phyloP scores from a whole-genome alignment of 2,797 vertebrate species.

The Enteromius anoplus region DNA sequence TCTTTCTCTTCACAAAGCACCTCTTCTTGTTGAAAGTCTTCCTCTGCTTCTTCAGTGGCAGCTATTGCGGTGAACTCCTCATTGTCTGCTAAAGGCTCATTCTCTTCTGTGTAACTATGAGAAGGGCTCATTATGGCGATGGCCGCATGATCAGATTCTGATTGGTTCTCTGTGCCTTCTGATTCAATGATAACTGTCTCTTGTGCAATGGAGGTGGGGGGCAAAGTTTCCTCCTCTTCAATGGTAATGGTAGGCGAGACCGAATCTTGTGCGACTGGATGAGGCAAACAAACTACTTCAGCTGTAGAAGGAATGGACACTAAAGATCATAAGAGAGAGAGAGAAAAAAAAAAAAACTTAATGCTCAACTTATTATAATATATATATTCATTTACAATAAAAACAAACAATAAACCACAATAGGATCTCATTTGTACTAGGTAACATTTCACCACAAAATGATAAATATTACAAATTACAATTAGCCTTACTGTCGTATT shows the following conservation, averaged over 20 bases:
- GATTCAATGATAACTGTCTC: slow-evolving; percentile 53
- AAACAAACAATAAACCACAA: too few species aligned
- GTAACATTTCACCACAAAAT: not conserved
- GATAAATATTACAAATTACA: not conserved
- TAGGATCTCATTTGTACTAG: too few species aligned
- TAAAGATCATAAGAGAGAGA: not conserved
- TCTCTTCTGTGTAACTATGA: slow-evolving; percentile 35
- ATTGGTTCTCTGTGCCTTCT: slow-evolving; percentile 36
- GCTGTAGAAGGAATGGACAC: slow-evolving; percentile 35
- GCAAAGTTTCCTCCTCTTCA: slow-evolving; percentile 33
- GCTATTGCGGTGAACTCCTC: slow-evolving; percentile 19
- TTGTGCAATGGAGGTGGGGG: slow-evolving; percentile 50
- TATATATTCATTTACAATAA: too few species aligned
- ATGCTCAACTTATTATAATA: not conserved
- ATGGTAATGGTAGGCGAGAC: slow-evolving; percentile 8
- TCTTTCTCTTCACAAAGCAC: slow-evolving; percentile 51
- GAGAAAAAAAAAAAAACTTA: not conserved
- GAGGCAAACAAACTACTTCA: slow-evolving; percentile 43
- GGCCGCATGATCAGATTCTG: slow-evolving; percentile 47
- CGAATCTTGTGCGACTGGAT: slow-evolving; percentile 41
- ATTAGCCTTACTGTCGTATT: not conserved
- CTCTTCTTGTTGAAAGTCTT: slow-evolving; percentile 53
- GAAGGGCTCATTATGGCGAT: slow-evolving; percentile 54
- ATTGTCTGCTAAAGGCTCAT: slow-evolving; percentile 20
- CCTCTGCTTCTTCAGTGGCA: slow-evolving; percentile 30